Conservation (phyloP, 2,888 invertebrate genomes). For the Omphaloscelis lunosa region DNA sequence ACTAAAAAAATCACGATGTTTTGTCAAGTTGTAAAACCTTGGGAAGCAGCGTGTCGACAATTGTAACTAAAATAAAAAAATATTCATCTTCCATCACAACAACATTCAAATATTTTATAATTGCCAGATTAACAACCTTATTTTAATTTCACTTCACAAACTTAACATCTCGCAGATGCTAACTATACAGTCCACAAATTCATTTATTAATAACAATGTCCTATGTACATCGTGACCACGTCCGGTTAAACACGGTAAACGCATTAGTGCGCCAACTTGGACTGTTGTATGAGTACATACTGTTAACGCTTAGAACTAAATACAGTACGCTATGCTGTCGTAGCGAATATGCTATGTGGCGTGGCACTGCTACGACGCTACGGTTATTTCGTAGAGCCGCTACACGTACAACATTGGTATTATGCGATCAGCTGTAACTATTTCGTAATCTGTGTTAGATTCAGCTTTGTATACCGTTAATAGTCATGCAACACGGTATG, state of each 20-base stretch:
- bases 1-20: neutral
- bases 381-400: constrained; percentile 38
- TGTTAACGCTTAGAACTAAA: constrained; percentile 55
- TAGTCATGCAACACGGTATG: no score
- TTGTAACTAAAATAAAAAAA: neutral
- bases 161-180: neutral
- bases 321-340: constrained; percentile 44
- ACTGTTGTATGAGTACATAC: constrained; percentile 29
- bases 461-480: neutral
- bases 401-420: constrained; percentile 43
- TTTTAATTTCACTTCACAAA: neutral
- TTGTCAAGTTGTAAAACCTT: neutral
- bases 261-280: constrained; percentile 55
- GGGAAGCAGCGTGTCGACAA: neutral
- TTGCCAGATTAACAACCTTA: neutral
- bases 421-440: constrained; percentile 29
- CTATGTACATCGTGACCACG: constrained; percentile 28
- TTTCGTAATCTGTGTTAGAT: constrained; percentile 15
- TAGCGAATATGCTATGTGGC: constrained; percentile 56
- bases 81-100: no score
- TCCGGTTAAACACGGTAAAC: constrained; percentile 55
- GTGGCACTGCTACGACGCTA: constrained; percentile 49
- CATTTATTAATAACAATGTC: constrained; percentile 42
- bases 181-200: constrained; percentile 17
- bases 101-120: no score